Evolutionary conservation across 1,140 invertebrate genomes (phyloP), one percentile per base, ranked within the genome.

Genomic region (Pseudomyrmex dendroicus): DNA sequence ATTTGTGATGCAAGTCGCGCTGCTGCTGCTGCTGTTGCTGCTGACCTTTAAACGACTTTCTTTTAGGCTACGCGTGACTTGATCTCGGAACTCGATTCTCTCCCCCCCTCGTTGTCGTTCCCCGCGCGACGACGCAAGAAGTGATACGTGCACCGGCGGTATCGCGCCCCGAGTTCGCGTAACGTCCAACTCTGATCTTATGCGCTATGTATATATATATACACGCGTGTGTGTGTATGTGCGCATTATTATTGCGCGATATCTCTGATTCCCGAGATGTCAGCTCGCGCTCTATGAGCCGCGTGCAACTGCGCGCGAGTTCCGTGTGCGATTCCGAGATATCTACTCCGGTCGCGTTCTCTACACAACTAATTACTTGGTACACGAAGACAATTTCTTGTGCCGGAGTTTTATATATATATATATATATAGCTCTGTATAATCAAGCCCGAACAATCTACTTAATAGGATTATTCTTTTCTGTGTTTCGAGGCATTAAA

Each of bases 21-120:
- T 9, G 73, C 57, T 1, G 25, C 52, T 10, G 44, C 44, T 4
- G 62, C 2, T 17, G 73, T 15, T 17, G 90, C 84, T 50, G 86
- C 85, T 91, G 91, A 91, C 91, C 90, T 91, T 91, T 91, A 89
- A 90, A 88, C 87, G 85, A 91, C 91, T 91, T 91, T 91, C 91
- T 90, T 80, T 91, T 90, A 90, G 90, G 89, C 86, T 78, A 90
- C 87, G 89, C 90, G 90, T 89, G 90, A 90, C 84, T 90, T 87
- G 86, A 89, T 89, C 88, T 86, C 80, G 83, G 84, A 86, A 78
- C 88, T 88, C 82, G 90, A 78, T 82, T 89, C 84, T 70, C 83
- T 89, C 86, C 64, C 83, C 77, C 86, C 62, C 86, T 22, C 68
- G 86, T 52, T 15, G 35, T 52, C 48, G 48, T 17, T 22, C 52